Evolutionary conservation across 2,113 vertebrate genomes (phyloP).

Genomic region (Macquaria ambigua): DNA sequence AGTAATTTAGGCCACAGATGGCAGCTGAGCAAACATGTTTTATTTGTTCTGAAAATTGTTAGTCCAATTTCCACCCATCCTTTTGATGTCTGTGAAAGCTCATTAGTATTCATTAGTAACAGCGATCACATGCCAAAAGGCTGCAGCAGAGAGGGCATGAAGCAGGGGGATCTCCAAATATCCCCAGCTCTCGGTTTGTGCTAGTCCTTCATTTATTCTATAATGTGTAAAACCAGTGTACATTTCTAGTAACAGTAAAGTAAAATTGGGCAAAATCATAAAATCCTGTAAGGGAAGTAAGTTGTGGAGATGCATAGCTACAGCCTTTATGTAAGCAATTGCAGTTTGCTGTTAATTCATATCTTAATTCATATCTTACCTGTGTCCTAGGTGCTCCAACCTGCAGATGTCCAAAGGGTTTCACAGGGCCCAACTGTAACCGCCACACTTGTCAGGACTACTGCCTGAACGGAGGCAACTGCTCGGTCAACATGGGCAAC

Average conservation of each 20-base stretch:
- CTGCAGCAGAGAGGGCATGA: neutral
- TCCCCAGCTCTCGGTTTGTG: neutral
- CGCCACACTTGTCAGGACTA: conserved; percentile 90
- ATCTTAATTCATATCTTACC: neutral
- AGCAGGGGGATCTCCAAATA: neutral
- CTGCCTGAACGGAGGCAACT: conserved; percentile 92
- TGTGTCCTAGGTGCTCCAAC: conserved; percentile 89
- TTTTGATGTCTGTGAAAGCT: conserved; percentile 9
- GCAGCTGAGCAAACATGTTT: neutral
- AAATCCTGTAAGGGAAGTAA: neutral
- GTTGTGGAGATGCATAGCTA: neutral
- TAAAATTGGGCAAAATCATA: neutral
- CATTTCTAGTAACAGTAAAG: neutral
- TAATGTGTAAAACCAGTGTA: neutral
- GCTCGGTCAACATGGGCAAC: conserved; percentile 93
- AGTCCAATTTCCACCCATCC: neutral
- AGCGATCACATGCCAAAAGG: neutral
- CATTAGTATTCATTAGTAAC: conserved; percentile 8
- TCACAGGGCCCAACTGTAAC: conserved; percentile 92
- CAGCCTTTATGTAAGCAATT: neutral
- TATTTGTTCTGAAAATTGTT: conserved; percentile 3
- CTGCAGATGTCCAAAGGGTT: conserved; percentile 94
- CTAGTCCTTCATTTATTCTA: neutral
- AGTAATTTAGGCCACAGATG: neutral
- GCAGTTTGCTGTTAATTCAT: neutral